phyloP scores from a whole-genome alignment of 2,888 invertebrate genomes.

The Nomada fucata region DNA sequence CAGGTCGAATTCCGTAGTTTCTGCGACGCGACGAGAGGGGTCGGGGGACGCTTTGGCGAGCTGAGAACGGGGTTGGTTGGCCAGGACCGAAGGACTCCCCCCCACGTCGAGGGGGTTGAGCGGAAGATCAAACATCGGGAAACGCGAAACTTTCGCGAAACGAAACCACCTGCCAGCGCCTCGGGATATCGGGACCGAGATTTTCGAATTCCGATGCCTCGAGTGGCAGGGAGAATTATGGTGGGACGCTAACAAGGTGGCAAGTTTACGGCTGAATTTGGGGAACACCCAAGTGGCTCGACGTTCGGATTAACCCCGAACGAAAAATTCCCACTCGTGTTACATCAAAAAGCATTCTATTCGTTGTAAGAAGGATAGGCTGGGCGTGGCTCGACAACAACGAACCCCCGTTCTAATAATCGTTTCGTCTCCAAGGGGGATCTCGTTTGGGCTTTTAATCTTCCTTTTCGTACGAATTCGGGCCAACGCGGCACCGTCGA shows the following conservation, averaged over 20 bases:
- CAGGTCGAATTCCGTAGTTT: too few relatives aligned
- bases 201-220: neutral
- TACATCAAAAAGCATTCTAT: conserved; percentile 35
- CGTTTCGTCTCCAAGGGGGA: conserved; percentile 57
- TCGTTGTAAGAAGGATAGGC: conserved; percentile 33
- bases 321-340: neutral
- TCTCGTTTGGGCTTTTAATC: conserved; percentile 43
- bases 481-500: conserved; percentile 48
- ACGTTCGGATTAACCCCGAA: neutral
- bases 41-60: neutral
- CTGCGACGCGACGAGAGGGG: neutral
- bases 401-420: conserved; percentile 53
- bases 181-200: neutral
- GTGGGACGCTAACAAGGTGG: neutral
- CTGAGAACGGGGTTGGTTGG: neutral
- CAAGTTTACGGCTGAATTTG: neutral
- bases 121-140: neutral
- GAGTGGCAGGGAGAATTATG: neutral
- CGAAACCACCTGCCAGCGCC: conserved; percentile 1
- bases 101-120: neutral
- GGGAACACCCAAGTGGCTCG: neutral
- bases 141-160: neutral
- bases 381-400: conserved; percentile 57
- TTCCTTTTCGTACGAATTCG: conserved; percentile 61
- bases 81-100: neutral